Evolutionary conservation across 1,140 invertebrate genomes (phyloP).

Genomic region (Drosophila chauvacae): DNA sequence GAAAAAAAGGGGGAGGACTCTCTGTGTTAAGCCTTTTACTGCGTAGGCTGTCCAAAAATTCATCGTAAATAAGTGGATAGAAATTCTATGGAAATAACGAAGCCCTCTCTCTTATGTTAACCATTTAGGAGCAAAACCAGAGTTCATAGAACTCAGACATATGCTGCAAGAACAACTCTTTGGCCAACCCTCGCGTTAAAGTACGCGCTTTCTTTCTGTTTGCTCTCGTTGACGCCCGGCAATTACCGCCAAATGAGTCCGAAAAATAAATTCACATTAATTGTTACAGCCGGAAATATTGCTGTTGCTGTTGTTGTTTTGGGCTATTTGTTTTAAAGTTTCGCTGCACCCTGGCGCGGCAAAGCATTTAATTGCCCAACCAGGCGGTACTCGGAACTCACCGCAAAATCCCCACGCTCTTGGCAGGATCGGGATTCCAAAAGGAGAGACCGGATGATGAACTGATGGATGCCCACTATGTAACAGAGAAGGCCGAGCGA

Average conservation of each 20-base stretch:
- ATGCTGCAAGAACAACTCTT: neutral
- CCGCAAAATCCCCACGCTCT: constrained; percentile 25
- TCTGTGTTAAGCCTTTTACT: constrained; percentile 65
- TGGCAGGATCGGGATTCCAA: neutral
- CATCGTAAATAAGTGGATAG: constrained; percentile 71
- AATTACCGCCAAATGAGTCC: constrained; percentile 80
- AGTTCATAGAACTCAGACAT: constrained; percentile 12
- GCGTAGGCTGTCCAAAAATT: constrained; percentile 72
- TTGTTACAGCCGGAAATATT: constrained; percentile 62
- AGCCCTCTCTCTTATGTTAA: neutral
- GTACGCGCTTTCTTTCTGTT: constrained; percentile 36
- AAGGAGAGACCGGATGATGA: constrained; percentile 16
- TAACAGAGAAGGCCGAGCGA: neutral
- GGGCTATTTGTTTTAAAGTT: constrained; percentile 48
- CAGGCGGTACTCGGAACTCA: constrained; percentile 31
- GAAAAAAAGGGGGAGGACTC: constrained; percentile 1
- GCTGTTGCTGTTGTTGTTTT: constrained; percentile 66
- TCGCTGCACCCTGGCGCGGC: constrained; percentile 22
- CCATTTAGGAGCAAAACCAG: constrained; percentile 19
- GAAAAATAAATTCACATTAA: constrained; percentile 82
- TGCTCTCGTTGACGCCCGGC: constrained; percentile 50
- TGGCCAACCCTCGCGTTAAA: constrained; percentile 21
- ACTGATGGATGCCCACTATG: constrained; percentile 29
- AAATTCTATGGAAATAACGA: constrained; percentile 69
- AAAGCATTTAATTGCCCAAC: constrained; percentile 68